phyloP scores from a whole-genome alignment of 2,113 vertebrate genomes.

The Ictalurus furcatus region DNA sequence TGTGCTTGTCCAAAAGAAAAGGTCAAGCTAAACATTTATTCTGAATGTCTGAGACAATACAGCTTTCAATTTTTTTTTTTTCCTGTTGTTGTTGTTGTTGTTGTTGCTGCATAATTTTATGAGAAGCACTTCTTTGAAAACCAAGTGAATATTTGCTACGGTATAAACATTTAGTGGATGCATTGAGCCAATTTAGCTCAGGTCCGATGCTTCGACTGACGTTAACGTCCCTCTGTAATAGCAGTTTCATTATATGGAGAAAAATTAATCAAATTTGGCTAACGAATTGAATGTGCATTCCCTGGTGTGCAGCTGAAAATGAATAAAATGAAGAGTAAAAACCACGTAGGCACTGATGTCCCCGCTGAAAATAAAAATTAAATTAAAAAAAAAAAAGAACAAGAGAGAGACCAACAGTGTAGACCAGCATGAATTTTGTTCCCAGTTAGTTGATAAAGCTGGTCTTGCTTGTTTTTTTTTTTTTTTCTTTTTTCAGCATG shows the following conservation, averaged over 20 bases:
- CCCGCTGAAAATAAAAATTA: neutral
- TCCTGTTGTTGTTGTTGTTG: neutral
- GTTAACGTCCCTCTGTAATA: constrained; percentile 12
- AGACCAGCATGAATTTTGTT: neutral
- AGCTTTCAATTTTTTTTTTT: neutral
- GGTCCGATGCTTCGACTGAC: constrained; percentile 30
- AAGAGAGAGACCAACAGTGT: neutral
- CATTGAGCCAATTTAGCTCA: constrained; percentile 21
- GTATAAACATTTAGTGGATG: constrained; percentile 11
- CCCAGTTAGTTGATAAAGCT: neutral
- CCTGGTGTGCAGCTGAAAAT: constrained; percentile 25
- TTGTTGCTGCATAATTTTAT: neutral
- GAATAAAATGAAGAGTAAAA: constrained; percentile 33
- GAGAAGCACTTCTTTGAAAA: neutral
- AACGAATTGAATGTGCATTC: constrained; percentile 41
- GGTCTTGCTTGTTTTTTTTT: neutral
- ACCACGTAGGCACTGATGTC: constrained; percentile 2
- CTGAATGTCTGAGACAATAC: neutral
- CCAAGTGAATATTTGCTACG: constrained; percentile 18
- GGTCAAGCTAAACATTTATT: constrained; percentile 34
- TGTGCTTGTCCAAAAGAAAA: constrained; percentile 27
- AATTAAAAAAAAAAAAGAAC: too few species aligned
- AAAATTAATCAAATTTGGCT: constrained; percentile 40
- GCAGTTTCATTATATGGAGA: constrained; percentile 39
- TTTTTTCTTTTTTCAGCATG: neutral